These are phyloP conservation scores for Callocephalon fimbriatum DNA, from an alignment of 2,113 vertebrate species.

Conservation along the genomic window DNA sequence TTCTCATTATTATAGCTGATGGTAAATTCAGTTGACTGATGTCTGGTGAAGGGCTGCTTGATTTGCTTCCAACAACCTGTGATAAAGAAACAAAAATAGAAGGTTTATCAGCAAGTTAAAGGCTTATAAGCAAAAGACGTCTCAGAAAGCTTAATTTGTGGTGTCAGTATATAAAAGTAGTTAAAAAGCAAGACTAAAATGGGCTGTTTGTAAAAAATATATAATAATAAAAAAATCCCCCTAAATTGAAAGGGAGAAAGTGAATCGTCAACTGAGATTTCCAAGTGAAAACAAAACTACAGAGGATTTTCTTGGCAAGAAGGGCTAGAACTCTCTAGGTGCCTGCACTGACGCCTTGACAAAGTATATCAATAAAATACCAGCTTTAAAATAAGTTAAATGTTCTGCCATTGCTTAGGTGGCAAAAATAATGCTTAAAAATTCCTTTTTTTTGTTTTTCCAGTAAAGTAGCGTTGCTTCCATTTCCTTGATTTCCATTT, in stretches of 20 bases:
- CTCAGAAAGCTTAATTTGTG: neutral
- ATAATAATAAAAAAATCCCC: neutral
- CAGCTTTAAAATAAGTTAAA: neutral
- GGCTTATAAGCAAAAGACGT: neutral
- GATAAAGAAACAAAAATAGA: neutral
- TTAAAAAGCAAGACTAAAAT: neutral
- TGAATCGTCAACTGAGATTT: constrained; percentile 19
- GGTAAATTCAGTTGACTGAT: constrained; percentile 87
- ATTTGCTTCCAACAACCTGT: constrained; percentile 89
- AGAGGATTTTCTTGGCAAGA: constrained; percentile 14
- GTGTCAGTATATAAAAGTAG: neutral
- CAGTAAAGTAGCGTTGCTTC: neutral
- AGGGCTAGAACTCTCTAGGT: neutral
- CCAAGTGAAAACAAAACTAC: neutral
- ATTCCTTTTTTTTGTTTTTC: neutral
- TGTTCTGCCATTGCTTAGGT: neutral
- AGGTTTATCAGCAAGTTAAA: neutral
- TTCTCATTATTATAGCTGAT: constrained; percentile 88
- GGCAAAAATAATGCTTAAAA: neutral
- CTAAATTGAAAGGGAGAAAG: neutral
- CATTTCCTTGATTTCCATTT: neutral
- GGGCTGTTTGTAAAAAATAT: neutral
- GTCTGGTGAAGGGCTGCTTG: constrained; percentile 83
- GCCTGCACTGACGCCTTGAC: neutral
- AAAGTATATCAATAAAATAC: neutral